A percentile compares a stretch with the other conserved stretches of the same genome.
phyloP scores from a whole-genome alignment of 2,797 vertebrate species.

The Xenops minutus region DNA sequence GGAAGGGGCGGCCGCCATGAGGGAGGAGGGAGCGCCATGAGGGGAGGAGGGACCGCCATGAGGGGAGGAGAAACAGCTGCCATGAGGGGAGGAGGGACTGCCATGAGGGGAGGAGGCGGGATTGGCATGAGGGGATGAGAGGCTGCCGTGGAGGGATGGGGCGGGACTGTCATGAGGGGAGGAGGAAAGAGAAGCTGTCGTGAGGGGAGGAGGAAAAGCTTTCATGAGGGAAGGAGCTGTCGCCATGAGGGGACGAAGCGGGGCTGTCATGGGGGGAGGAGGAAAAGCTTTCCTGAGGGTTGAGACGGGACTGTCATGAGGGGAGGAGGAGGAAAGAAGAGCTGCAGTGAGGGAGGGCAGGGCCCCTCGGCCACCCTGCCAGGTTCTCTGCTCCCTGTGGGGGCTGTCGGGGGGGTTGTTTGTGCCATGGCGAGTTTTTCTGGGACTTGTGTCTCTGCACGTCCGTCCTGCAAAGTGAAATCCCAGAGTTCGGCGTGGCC shows the following conservation, averaged over 20 bases:
- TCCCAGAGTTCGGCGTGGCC: rapidly evolving
- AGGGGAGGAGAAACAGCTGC: too few relatives aligned
- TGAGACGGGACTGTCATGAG: not conserved
- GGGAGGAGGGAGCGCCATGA: not conserved
- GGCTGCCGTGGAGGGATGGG: not conserved
- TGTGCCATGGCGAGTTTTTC: rapidly evolving
- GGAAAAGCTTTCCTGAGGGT: too few relatives aligned
- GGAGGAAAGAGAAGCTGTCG: too few relatives aligned
- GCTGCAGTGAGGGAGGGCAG: too few relatives aligned
- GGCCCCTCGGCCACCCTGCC: too few relatives aligned
- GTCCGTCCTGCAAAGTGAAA: too few relatives aligned
- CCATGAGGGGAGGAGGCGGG: not conserved
- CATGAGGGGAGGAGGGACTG: not conserved
- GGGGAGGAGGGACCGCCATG: too few relatives aligned
- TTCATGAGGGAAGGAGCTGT: not conserved
- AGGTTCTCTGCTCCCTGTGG: too few relatives aligned
- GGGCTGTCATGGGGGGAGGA: too few relatives aligned
- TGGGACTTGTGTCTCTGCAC: rapidly evolving
- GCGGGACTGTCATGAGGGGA: too few relatives aligned
- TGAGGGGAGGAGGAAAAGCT: not conserved
- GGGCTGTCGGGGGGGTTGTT: rapidly evolving
- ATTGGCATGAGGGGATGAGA: too few relatives aligned
- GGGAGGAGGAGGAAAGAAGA: not conserved
- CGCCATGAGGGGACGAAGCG: too few relatives aligned
- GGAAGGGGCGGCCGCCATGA: rapidly evolving